Conservation (phyloP, 2,888 invertebrate species). For the Rhopalosiphum nymphaeae region DNA sequence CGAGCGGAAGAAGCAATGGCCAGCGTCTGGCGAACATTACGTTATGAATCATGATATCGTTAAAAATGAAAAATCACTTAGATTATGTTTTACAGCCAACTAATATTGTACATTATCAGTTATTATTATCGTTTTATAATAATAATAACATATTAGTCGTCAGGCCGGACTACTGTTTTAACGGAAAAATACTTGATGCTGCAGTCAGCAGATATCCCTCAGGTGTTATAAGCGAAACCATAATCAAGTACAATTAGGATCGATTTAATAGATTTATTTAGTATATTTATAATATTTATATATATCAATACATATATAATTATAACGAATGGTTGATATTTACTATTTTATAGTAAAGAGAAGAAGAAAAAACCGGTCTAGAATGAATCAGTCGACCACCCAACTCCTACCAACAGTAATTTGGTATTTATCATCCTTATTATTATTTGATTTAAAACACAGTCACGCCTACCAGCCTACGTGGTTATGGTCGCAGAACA, state of each 20-base stretch:
- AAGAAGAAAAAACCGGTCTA: slow-evolving; percentile 41
- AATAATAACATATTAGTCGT: slow-evolving; percentile 5
- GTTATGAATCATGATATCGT: slow-evolving; percentile 4
- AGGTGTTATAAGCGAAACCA: neutral
- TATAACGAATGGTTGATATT: neutral
- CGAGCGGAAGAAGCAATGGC: neutral
- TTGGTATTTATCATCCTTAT: slow-evolving; percentile 30
- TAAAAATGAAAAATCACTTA: neutral
- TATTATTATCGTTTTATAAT: slow-evolving; percentile 24
- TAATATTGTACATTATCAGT: neutral
- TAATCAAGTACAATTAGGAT: neutral
- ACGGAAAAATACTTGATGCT: neutral
- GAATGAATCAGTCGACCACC: slow-evolving; percentile 51
- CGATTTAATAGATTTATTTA: neutral
- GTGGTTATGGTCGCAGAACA: slow-evolving; percentile 16
- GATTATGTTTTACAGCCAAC: neutral
- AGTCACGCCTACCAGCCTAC: slow-evolving; percentile 49
- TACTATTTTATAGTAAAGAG: neutral
- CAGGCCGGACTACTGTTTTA: slow-evolving; percentile 7
- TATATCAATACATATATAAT: neutral
- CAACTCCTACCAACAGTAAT: slow-evolving; percentile 52
- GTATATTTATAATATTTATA: neutral
- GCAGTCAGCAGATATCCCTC: neutral
- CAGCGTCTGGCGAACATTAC: neutral
- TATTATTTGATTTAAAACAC: slow-evolving; percentile 59